Percentiles rank a stretch among this genome's conserved stretches.
These are phyloP conservation scores for Centroberyx gerrardi DNA, from an alignment of 2,797 vertebrate species.

Conservation along the genomic window DNA sequence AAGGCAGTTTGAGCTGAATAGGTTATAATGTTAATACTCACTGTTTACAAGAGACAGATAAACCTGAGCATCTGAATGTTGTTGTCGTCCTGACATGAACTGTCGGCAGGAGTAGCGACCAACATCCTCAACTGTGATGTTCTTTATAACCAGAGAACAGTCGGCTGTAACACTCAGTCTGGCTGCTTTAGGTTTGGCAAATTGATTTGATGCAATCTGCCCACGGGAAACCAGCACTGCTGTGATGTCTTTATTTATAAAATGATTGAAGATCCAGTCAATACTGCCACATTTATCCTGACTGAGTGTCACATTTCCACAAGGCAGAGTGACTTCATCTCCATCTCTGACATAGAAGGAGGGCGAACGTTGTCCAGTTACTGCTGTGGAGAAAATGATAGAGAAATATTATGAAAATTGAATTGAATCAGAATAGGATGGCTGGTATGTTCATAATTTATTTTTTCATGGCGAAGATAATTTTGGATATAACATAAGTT, in stretches of 20 bases:
- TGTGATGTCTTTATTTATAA: fast-evolving
- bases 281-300: neutral
- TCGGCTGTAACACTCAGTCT: conserved; percentile 30
- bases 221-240: neutral
- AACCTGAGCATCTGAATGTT: fast-evolving
- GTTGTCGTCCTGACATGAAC: neutral
- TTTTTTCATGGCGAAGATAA: no score
- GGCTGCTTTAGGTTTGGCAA: neutral
- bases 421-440: no score
- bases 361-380: neutral
- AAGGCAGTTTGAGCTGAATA: neutral
- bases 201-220: neutral
- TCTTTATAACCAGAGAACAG: conserved; percentile 58
- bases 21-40: conserved; percentile 33
- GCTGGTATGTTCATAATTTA: no score
- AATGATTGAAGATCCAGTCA: neutral
- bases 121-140: neutral
- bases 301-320: neutral
- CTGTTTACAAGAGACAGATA: conserved; percentile 10
- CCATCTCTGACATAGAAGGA: neutral
- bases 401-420: neutral
- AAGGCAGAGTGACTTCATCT: conserved; percentile 20
- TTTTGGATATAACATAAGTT: no score
- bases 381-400: neutral
- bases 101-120: neutral